Percentiles rank a stretch among this genome's conserved stretches.
phyloP scores from a whole-genome alignment of 2,113 vertebrate genomes.

The Scomber japonicus region DNA sequence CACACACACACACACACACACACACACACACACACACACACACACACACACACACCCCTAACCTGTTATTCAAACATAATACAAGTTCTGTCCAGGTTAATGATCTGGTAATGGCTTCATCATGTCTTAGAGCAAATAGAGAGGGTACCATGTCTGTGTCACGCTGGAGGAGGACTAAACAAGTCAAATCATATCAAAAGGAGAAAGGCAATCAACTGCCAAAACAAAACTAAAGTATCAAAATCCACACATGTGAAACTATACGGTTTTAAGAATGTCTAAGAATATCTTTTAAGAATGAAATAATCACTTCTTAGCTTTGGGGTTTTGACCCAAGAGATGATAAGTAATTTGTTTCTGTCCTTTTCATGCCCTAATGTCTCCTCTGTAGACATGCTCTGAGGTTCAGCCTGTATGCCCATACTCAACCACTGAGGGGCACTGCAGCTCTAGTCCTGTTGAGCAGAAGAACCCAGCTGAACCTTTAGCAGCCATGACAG shows the following conservation, averaged over 20 bases:
- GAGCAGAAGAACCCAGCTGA: conserved; percentile 50
- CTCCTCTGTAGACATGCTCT: conserved; percentile 9
- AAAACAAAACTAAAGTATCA: background rate
- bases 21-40: conserved; percentile 4
- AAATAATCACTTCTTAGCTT: background rate
- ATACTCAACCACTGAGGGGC: conserved; percentile 70
- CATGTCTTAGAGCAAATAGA: background rate
- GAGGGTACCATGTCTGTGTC: background rate
- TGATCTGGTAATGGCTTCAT: conserved; percentile 19
- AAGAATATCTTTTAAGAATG: background rate
- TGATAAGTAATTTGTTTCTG: background rate
- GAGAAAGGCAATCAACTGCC: background rate
- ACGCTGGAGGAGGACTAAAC: background rate
- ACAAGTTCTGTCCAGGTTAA: conserved; percentile 18
- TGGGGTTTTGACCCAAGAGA: background rate
- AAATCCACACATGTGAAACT: background rate
- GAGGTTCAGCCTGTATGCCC: background rate
- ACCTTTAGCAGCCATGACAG: conserved; percentile 42
- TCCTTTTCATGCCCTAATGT: conserved; percentile 15
- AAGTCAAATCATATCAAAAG: background rate
- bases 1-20: background rate
- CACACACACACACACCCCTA: background rate
- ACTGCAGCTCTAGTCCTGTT: conserved; percentile 63
- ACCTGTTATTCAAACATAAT: conserved; percentile 17
- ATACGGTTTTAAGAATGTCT: background rate